phyloP scores from a whole-genome alignment of 2,797 vertebrate species.

The Fistularia commersonii region DNA sequence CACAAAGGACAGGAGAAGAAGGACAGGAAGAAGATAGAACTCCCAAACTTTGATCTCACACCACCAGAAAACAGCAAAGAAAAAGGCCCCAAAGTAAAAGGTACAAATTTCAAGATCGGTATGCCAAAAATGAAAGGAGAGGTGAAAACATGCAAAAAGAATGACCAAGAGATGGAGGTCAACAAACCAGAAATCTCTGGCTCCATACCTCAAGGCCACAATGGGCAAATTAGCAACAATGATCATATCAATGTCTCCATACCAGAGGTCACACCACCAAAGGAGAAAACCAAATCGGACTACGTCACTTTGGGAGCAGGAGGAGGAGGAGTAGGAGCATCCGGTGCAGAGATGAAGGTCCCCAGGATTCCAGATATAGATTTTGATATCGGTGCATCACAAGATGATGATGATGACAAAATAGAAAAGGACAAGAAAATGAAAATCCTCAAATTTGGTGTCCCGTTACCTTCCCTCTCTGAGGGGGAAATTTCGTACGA shows the following conservation, averaged over 20 bases:
- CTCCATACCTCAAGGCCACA: slow-evolving; percentile 29
- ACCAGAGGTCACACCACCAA: slow-evolving; percentile 25
- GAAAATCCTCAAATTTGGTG: slow-evolving; percentile 79
- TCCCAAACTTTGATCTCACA: slow-evolving; percentile 54
- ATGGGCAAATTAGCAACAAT: slow-evolving; percentile 36
- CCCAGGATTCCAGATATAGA: slow-evolving; percentile 72
- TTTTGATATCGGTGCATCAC: slow-evolving; percentile 66
- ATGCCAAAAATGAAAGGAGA: slow-evolving; percentile 67
- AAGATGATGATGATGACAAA: slow-evolving; percentile 33
- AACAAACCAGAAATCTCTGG: slow-evolving; percentile 56
- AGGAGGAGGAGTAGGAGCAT: slow-evolving; percentile 14
- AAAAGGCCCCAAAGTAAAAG: slow-evolving; percentile 69
- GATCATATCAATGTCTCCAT: slow-evolving; percentile 8
- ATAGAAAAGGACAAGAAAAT: slow-evolving; percentile 62
- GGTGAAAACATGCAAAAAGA: slow-evolving; percentile 34
- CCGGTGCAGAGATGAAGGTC: slow-evolving; percentile 41
- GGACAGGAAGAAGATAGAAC: slow-evolving; percentile 56
- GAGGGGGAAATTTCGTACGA: slow-evolving; percentile 63
- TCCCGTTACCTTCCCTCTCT: slow-evolving; percentile 67
- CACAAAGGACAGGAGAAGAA: slow-evolving; percentile 47
- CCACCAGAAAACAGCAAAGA: slow-evolving; percentile 37
- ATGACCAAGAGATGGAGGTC: slow-evolving; percentile 16
- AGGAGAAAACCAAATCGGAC: slow-evolving; percentile 26
- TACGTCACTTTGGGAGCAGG: slow-evolving; percentile 3
- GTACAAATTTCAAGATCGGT: slow-evolving; percentile 71